Evolutionary conservation across 2,888 invertebrate species (phyloP).

Genomic region (Amblyjoppa fuscipennis): DNA sequence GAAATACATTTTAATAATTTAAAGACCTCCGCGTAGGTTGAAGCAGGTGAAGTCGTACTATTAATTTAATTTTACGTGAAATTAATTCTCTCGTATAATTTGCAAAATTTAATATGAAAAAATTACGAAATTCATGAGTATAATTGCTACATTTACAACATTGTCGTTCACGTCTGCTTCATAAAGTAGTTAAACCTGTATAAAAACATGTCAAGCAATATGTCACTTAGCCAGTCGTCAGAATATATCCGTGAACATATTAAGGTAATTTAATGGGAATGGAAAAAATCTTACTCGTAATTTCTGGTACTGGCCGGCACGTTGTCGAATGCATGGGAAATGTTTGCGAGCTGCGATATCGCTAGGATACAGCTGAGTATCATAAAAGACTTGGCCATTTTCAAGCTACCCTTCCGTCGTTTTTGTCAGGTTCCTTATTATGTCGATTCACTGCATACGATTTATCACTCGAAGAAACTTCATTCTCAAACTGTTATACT

Average conservation of each 20-base stretch:
- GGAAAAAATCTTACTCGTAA: constrained; percentile 45
- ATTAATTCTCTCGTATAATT: not conserved
- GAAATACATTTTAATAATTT: constrained; percentile 7
- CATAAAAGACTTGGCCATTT: constrained; percentile 48
- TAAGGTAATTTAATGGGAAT: not conserved
- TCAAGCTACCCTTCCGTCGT: not conserved
- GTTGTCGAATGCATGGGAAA: constrained; percentile 14
- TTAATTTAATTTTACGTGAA: not conserved
- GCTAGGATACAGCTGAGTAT: constrained; percentile 25
- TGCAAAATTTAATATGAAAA: not conserved
- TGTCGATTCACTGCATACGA: constrained; percentile 17
- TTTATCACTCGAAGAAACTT: constrained; percentile 19
- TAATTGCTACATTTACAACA: not conserved
- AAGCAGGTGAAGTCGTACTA: not conserved
- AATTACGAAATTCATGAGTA: not conserved
- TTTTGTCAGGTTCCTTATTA: not conserved
- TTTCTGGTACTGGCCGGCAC: not conserved
- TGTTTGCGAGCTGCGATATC: constrained; percentile 18
- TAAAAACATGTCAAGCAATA: not conserved
- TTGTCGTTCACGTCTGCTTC: not conserved
- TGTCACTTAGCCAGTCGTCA: not conserved
- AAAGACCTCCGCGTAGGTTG: not conserved
- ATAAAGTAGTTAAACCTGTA: not conserved
- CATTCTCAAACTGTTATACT: constrained; percentile 17
- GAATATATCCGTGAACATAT: not conserved